These are phyloP conservation scores for Leptarthrus brevirostris DNA, from an alignment of 2,888 invertebrate species.

Conservation along the genomic window DNA sequence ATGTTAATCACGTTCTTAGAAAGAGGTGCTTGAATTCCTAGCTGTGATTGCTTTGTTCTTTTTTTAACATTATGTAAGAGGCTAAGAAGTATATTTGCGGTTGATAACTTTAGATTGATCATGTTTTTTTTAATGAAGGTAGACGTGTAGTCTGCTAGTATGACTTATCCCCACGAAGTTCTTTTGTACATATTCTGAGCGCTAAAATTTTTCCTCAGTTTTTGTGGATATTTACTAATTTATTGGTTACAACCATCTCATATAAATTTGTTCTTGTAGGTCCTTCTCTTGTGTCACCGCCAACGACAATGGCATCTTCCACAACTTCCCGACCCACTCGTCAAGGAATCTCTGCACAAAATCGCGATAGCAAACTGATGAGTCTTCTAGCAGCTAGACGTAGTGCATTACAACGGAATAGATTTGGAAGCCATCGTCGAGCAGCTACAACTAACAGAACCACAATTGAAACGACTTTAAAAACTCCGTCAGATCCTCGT, in stretches of 20 bases:
- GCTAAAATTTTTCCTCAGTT: no score
- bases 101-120: no score
- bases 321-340: conserved; percentile 60
- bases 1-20: conserved; percentile 9
- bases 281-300: background rate
- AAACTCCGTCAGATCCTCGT: conserved; percentile 62
- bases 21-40: conserved; percentile 11
- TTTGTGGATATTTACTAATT: no score
- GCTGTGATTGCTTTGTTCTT: no score
- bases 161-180: no score
- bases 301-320: conserved; percentile 53
- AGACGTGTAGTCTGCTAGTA: no score
- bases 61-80: no score
- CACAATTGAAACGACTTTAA: conserved; percentile 61
- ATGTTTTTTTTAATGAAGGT: background rate
- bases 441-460: conserved; percentile 58
- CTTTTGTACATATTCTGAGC: no score
- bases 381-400: conserved; percentile 73
- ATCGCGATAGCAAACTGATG: conserved; percentile 71
- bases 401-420: conserved; percentile 71
- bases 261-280: background rate
- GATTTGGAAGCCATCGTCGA: conserved; percentile 68
- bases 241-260: no score
- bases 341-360: conserved; percentile 58
- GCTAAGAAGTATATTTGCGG: no score